Base-by-base conservation (phyloP, 2,113 vertebrate species). In the Arvicanthis niloticus region DNA sequence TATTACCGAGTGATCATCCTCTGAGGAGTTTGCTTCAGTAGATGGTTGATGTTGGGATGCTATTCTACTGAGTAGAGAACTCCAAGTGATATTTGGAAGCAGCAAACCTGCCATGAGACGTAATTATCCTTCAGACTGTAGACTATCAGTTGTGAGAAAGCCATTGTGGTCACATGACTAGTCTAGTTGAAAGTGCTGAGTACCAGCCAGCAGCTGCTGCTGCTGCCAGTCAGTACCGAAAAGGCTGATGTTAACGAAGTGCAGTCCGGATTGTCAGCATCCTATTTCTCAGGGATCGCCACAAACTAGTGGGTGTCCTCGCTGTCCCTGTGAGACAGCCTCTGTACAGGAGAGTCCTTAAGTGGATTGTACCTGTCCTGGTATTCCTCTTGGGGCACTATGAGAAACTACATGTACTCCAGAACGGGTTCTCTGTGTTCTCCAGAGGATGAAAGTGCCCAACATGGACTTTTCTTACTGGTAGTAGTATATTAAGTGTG, bases 221-320 rank as follows among this genome's bases (percentile, higher is more conserved):
- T 96, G 94, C 70, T 96, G 96, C 89, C 70, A 86, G 1, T 87
- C 88, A 95, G 48, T 73, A 78, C 3, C 89, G 65, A 73, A 70
- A 84, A 72, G 75, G 84, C 86, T 88, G 85, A 37, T 88, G 60
- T 86, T 76, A 26, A 68, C 91, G 81, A 17, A 51, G 48, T 91
- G 67, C 29, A 72, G 92, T 93, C 58, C 94, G 93, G 82, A 94
- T 89, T 58, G 21, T 7, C 29, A 95, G 96, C 95, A 76, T 91
- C 88, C 68, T 60, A 88, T 86, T 94, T 96, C 97, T 98, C 97
- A 98, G 97, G 97, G 96, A 97, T 97, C 96, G 93, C 96, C 96
- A 96, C 97, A 91, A 68, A 86, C 24, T 62, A 60, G 97, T 96
- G 97, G 94, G 93, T 95, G 91, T 96, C 97, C 96, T 97, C 97